These are phyloP conservation scores for Platichthys stellatus DNA, from an alignment of 2,113 vertebrate species.

Conservation along the genomic window DNA sequence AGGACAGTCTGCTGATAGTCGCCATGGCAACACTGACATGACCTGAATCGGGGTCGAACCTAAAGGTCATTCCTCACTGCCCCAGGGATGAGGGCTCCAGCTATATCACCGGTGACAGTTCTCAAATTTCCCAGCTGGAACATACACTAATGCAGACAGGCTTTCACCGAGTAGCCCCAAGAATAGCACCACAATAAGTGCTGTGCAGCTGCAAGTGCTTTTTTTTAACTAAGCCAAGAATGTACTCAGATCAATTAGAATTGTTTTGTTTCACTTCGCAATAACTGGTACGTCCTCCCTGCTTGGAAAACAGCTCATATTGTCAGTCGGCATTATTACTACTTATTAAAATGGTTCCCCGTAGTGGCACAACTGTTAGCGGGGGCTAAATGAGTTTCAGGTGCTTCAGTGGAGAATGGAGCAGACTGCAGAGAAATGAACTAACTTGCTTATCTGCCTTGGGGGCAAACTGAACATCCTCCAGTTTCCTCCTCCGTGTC, in stretches of 20 bases:
- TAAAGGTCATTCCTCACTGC: conserved; percentile 79
- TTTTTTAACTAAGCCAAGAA: conserved; percentile 15
- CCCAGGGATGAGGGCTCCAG: conserved; percentile 54
- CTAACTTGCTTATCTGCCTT: conserved; percentile 60
- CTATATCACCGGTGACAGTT: conserved; percentile 51
- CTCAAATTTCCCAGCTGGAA: conserved; percentile 64
- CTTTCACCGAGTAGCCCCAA: background rate
- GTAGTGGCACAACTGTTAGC: conserved; percentile 74
- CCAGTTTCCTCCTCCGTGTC: conserved; percentile 33
- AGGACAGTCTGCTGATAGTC: conserved; percentile 80
- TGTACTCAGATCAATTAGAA: conserved; percentile 28
- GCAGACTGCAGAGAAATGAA: conserved; percentile 69
- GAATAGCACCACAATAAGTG: conserved; percentile 16
- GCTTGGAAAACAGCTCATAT: conserved; percentile 71
- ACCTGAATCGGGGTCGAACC: conserved; percentile 83
- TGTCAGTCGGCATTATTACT: conserved; percentile 75
- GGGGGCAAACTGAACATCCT: conserved; percentile 61
- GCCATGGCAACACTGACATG: conserved; percentile 80
- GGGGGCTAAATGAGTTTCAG: conserved; percentile 80
- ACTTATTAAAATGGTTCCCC: conserved; percentile 81
- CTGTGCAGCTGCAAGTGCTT: background rate
- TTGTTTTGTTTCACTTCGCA: conserved; percentile 56
- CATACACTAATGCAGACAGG: conserved; percentile 8
- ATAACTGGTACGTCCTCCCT: conserved; percentile 60
- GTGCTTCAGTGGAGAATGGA: conserved; percentile 70